Evolutionary conservation across 2,113 vertebrate species (phyloP).

Genomic region (Passer domesticus): DNA sequence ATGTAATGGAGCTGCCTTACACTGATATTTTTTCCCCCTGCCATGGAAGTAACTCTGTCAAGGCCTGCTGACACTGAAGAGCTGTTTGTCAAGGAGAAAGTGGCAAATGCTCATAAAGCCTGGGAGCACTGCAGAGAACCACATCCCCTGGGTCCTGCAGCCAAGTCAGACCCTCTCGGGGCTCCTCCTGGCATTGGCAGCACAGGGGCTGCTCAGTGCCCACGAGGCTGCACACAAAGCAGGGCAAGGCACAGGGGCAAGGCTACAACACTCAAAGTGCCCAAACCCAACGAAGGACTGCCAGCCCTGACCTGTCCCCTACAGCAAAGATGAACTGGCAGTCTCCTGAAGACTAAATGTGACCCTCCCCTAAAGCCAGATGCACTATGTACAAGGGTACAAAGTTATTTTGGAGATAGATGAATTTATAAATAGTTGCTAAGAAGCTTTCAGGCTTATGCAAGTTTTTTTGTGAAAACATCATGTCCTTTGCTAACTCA

Average conservation of each 20-base stretch:
- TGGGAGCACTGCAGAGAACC: background rate
- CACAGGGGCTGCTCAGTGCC: background rate
- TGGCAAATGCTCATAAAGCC: background rate
- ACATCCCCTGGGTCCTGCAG: background rate
- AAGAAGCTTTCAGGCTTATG: background rate
- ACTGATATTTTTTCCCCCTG: background rate
- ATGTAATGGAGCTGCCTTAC: constrained; percentile 24
- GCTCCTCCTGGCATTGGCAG: background rate
- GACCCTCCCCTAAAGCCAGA: background rate
- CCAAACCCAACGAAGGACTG: background rate
- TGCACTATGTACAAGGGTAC: background rate
- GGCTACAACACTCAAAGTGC: background rate
- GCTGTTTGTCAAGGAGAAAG: background rate
- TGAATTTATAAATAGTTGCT: background rate
- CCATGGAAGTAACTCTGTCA: background rate
- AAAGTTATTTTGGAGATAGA: background rate
- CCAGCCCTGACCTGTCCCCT: background rate
- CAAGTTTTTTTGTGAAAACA: background rate
- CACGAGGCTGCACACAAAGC: rapidly evolving
- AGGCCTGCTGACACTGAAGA: background rate
- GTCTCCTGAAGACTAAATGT: background rate
- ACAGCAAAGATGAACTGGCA: background rate
- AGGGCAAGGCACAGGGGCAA: background rate
- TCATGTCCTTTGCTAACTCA: background rate
- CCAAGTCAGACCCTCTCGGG: background rate